phyloP scores from a whole-genome alignment of 2,113 vertebrate species.

The Callipepla squamata region DNA sequence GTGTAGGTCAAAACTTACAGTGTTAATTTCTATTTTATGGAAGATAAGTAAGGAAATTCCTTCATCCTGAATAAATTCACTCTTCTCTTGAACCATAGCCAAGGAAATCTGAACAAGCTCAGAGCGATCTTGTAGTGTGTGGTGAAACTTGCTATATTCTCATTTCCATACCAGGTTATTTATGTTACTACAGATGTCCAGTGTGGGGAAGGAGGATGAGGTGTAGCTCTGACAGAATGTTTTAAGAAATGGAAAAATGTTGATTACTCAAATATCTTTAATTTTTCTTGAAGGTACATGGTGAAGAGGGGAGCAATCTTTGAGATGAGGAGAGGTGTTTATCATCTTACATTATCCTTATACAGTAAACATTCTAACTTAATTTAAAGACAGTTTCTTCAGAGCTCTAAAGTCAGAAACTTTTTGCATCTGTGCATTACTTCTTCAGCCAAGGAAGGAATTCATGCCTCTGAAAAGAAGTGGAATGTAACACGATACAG shows the following conservation, averaged over 20 bases:
- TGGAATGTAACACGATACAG: neutral
- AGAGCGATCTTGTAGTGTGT: neutral
- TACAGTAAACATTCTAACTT: neutral
- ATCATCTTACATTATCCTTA: neutral
- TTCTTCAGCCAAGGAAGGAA: slow-evolving; percentile 3
- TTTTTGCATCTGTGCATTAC: slow-evolving; percentile 1
- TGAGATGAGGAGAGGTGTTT: neutral
- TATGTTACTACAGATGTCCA: neutral
- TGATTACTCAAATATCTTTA: neutral
- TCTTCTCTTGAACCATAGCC: neutral
- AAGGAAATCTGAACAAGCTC: neutral
- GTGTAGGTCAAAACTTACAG: neutral
- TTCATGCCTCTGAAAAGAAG: neutral
- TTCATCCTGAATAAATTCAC: neutral
- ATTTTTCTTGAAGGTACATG: neutral
- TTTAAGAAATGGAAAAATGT: neutral
- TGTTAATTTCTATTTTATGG: neutral
- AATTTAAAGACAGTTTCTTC: neutral
- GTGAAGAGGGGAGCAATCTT: neutral
- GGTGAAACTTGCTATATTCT: neutral
- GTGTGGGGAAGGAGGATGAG: neutral
- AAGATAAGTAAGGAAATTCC: neutral
- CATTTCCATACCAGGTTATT: neutral
- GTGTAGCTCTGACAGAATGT: neutral
- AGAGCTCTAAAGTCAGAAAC: slow-evolving; percentile 1